Evolutionary conservation across 2,797 vertebrate genomes (phyloP).

Genomic region (Dromococcyx pavoninus): DNA sequence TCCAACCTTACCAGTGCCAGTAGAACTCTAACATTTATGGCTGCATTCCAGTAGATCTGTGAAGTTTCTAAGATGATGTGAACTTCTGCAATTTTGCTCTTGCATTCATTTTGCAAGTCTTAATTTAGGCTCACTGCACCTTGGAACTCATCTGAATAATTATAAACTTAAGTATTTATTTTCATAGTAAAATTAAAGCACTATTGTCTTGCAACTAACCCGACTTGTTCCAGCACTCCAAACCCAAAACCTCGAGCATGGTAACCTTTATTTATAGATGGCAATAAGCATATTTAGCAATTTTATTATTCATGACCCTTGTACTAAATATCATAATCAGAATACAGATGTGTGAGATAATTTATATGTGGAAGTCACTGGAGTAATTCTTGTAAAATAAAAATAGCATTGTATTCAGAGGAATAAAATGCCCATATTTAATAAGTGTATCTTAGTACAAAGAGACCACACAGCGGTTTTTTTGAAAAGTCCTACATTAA

Average conservation of each 20-base stretch:
- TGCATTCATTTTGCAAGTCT: slow-evolving; percentile 35
- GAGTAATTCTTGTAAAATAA: slow-evolving; percentile 72
- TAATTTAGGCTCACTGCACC: slow-evolving; percentile 43
- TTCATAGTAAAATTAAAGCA: slow-evolving; percentile 79
- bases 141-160: slow-evolving; percentile 77
- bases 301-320: slow-evolving; percentile 84
- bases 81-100: slow-evolving; percentile 25
- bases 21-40: neutral
- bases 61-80: slow-evolving; percentile 20
- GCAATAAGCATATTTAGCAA: slow-evolving; percentile 79
- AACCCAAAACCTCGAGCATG: slow-evolving; percentile 70
- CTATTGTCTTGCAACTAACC: slow-evolving; percentile 79
- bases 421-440: slow-evolving; percentile 66
- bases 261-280: slow-evolving; percentile 83
- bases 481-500: slow-evolving; percentile 1
- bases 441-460: slow-evolving; percentile 41
- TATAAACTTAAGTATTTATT: slow-evolving; percentile 80
- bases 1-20: too few relatives aligned
- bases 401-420: slow-evolving; percentile 75
- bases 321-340: slow-evolving; percentile 80
- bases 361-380: slow-evolving; percentile 75
- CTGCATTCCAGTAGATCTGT: neutral
- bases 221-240: slow-evolving; percentile 74
- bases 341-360: slow-evolving; percentile 76
- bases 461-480: slow-evolving; percentile 24